These are phyloP conservation scores for Corapipo altera DNA, from an alignment of 2,113 vertebrate genomes.

Conservation along the genomic window DNA sequence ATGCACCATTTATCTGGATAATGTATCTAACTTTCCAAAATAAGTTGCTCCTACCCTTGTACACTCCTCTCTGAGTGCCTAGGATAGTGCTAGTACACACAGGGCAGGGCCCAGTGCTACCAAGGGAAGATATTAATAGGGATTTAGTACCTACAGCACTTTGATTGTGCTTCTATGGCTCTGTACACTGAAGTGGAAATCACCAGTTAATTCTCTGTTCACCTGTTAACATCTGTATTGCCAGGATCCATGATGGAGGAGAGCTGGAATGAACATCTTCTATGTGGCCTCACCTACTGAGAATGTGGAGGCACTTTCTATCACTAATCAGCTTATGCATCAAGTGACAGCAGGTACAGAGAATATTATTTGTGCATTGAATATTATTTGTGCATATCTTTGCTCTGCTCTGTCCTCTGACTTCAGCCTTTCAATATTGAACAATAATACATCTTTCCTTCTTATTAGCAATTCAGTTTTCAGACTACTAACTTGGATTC, in stretches of 20 bases:
- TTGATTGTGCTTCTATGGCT: background rate
- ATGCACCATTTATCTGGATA: rapidly evolving
- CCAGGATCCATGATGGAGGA: rapidly evolving
- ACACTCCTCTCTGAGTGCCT: background rate
- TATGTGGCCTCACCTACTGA: background rate
- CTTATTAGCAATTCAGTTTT: slow-evolving; percentile 44
- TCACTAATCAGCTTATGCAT: background rate
- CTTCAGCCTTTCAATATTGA: background rate
- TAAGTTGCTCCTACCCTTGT: background rate
- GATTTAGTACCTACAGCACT: background rate
- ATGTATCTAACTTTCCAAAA: background rate
- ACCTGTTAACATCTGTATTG: background rate
- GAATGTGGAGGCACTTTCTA: background rate
- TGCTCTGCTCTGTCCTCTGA: background rate
- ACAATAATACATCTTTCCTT: slow-evolving; percentile 47
- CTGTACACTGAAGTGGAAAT: background rate
- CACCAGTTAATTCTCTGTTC: background rate
- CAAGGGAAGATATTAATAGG: rapidly evolving
- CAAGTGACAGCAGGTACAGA: background rate
- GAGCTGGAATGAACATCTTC: background rate
- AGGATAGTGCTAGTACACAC: background rate
- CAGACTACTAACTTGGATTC: slow-evolving; percentile 39
- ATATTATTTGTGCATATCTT: background rate
- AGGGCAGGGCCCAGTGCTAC: background rate
- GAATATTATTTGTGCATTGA: background rate